Percentiles rank a stretch among this genome's conserved stretches.
These are phyloP conservation scores for Pseudoatta argentina DNA, from an alignment of 1,140 invertebrate genomes.

Conservation along the genomic window DNA sequence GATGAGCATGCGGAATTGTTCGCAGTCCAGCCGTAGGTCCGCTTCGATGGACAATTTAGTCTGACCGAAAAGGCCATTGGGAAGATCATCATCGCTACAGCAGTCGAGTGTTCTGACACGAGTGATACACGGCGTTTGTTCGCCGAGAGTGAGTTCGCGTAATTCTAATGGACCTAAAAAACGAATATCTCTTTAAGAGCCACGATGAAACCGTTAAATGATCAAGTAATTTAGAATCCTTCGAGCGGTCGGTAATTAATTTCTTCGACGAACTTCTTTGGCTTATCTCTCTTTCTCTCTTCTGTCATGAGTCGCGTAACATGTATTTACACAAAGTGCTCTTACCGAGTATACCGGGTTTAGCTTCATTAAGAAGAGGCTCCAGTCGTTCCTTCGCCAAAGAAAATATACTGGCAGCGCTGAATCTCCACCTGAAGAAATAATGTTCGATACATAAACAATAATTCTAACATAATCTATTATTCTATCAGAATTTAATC, in stretches of 20 bases:
- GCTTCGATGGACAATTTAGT: conserved; percentile 86
- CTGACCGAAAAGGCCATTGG: conserved; percentile 66
- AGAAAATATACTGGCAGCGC: conserved; percentile 86
- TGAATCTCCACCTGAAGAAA: conserved; percentile 87
- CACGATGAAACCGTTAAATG: conserved; percentile 19
- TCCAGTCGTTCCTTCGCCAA: conserved; percentile 86
- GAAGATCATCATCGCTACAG: conserved; percentile 77
- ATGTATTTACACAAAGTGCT: background rate
- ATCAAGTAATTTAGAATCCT: conserved; percentile 31
- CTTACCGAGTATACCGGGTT: conserved; percentile 86
- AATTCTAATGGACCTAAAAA: conserved; percentile 81
- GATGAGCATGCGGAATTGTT: conserved; percentile 87
- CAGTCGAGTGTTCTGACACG: conserved; percentile 82
- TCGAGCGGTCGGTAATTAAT: conserved; percentile 24
- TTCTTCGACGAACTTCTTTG: background rate
- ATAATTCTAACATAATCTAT: background rate
- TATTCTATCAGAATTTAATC: background rate
- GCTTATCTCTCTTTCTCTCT: background rate
- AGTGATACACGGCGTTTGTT: conserved; percentile 84
- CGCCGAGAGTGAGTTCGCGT: conserved; percentile 83
- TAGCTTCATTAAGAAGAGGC: conserved; percentile 85
- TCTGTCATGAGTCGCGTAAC: background rate
- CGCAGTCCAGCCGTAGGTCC: conserved; percentile 85
- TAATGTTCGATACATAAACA: background rate
- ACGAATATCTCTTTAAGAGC: background rate